Evolutionary conservation across 1,140 invertebrate species (phyloP).

Genomic region (Zaprionus ghesquierei): DNA sequence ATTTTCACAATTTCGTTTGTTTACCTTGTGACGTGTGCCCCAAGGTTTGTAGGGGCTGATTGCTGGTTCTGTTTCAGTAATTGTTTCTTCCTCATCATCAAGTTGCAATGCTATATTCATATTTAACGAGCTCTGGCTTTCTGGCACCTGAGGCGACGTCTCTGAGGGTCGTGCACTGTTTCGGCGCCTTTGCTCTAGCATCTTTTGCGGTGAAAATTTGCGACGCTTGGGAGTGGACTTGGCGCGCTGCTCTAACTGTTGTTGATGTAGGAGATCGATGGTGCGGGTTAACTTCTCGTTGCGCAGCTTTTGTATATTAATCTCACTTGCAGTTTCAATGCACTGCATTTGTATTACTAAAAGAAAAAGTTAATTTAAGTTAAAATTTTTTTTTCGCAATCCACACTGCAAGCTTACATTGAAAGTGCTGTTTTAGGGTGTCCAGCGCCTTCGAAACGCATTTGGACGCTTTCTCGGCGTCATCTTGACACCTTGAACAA

Average conservation of each 20-base stretch:
- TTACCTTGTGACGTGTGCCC: constrained; percentile 16
- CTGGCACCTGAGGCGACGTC: constrained; percentile 41
- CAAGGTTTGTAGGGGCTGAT: constrained; percentile 50
- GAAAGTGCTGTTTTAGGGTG: constrained; percentile 46
- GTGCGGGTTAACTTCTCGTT: constrained; percentile 58
- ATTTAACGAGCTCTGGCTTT: constrained; percentile 59
- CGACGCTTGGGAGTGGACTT: constrained; percentile 47
- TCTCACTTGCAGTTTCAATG: constrained; percentile 33
- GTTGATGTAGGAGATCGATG: constrained; percentile 35
- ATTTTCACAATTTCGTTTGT: constrained; percentile 46
- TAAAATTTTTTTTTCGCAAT: not conserved
- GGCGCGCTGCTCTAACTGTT: constrained; percentile 9
- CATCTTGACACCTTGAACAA: constrained; percentile 48
- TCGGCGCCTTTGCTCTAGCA: not conserved
- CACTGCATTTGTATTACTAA: constrained; percentile 49
- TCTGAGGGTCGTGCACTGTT: constrained; percentile 15
- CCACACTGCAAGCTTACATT: constrained; percentile 36
- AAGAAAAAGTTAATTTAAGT: not conserved
- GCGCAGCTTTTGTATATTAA: constrained; percentile 28
- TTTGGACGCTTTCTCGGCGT: constrained; percentile 21
- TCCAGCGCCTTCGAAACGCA: constrained; percentile 50
- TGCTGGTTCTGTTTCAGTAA: constrained; percentile 50
- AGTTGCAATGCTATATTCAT: constrained; percentile 65
- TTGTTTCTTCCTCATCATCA: constrained; percentile 57
- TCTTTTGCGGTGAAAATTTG: constrained; percentile 47